Percentiles rank a stretch among this genome's conserved stretches.
phyloP scores from a whole-genome alignment of 2,797 vertebrate genomes.

The Iguana delicatissima region DNA sequence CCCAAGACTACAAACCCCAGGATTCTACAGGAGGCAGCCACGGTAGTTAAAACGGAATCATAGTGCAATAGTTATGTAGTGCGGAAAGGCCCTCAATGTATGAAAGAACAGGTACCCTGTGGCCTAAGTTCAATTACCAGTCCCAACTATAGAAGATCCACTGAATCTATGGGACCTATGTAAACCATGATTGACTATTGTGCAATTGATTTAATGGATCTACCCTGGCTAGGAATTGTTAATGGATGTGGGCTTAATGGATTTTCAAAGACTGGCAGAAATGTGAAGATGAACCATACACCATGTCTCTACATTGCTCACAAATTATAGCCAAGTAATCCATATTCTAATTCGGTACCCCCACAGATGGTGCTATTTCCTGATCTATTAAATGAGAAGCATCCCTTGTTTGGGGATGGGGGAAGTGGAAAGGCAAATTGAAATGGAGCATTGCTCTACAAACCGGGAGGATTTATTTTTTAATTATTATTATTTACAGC shows the following conservation, averaged over 20 bases:
- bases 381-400: not conserved
- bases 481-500: slow-evolving; percentile 37
- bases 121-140: no score
- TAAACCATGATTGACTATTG: no score
- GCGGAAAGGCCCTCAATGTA: not conserved
- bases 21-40: no score
- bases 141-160: no score
- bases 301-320: not conserved
- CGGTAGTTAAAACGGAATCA: no score
- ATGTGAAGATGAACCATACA: not conserved
- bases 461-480: slow-evolving; percentile 1
- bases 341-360: not conserved
- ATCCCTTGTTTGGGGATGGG: not conserved
- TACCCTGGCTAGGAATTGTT: not conserved
- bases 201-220: no score
- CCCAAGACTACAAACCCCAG: no score
- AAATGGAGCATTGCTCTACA: slow-evolving; percentile 2
- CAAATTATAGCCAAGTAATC: not conserved
- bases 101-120: not conserved
- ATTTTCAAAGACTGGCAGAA: not conserved
- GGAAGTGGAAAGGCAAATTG: not conserved
- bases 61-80: no score
- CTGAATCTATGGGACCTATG: no score
- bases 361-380: not conserved
- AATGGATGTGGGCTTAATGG: no score